Conservation (phyloP, 2,113 vertebrate genomes). For the Macaca fascicularis region DNA sequence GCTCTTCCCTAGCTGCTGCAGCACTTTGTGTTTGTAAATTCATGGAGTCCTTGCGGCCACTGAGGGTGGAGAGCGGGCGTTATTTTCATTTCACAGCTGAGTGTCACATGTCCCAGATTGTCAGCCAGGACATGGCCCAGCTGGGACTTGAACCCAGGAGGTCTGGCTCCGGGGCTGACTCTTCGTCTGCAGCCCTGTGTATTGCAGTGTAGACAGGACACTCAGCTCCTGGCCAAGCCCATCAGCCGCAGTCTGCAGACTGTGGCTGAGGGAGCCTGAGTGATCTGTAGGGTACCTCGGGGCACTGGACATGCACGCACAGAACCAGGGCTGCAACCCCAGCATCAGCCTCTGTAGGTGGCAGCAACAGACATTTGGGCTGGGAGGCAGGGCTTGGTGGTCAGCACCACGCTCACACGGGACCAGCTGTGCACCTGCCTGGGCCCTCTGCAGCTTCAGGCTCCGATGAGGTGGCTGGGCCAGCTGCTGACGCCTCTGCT, state of each 20-base stretch:
- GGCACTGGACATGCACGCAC: too few relatives aligned
- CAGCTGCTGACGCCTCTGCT: not conserved
- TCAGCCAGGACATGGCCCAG: not conserved
- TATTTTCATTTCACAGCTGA: not conserved
- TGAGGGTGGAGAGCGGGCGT: not conserved
- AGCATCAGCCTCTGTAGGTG: not conserved
- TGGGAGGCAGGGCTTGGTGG: not conserved
- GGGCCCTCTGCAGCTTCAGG: not conserved
- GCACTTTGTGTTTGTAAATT: not conserved
- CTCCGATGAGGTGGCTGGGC: not conserved
- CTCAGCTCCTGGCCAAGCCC: too few relatives aligned
- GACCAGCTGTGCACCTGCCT: not conserved
- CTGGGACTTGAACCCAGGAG: not conserved
- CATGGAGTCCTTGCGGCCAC: accelerated
- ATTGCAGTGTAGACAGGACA: not conserved
- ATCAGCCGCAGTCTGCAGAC: not conserved
- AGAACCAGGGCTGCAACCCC: not conserved
- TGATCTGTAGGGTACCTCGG: accelerated
- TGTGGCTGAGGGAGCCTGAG: not conserved
- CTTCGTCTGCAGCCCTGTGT: not conserved
- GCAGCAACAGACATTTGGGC: accelerated
- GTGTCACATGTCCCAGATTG: not conserved
- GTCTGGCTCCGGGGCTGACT: not conserved
- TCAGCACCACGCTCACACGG: accelerated
- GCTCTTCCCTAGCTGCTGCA: accelerated